These are phyloP conservation scores for Hoplodrina ambigua DNA, from an alignment of 2,888 invertebrate genomes.

Conservation along the genomic window DNA sequence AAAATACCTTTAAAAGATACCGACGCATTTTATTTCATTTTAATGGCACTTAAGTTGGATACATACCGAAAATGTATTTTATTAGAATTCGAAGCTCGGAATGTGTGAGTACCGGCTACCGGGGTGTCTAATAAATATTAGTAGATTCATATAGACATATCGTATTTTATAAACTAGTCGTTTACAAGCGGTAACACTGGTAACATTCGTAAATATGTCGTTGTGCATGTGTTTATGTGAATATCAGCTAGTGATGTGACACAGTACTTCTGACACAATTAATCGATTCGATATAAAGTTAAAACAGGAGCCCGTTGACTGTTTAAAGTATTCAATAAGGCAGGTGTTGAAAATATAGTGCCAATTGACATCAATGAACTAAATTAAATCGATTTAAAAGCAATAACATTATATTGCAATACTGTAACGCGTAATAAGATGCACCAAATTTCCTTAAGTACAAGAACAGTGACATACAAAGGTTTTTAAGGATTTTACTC, in stretches of 20 bases:
- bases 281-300: constrained; percentile 34
- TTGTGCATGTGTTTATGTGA: constrained; percentile 55
- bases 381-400: constrained; percentile 45
- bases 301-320: constrained; percentile 44
- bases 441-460: constrained; percentile 20
- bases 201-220: constrained; percentile 70
- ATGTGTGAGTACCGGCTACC: constrained; percentile 54
- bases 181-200: constrained; percentile 53
- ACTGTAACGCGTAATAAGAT: constrained; percentile 35
- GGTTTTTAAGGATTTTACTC: constrained; percentile 14
- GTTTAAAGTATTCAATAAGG: constrained; percentile 34
- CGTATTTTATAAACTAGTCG: constrained; percentile 52
- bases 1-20: constrained; percentile 66
- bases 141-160: constrained; percentile 41
- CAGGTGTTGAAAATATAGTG: constrained; percentile 47
- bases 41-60: constrained; percentile 58
- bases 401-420: constrained; percentile 39
- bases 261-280: constrained; percentile 27
- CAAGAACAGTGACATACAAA: constrained; percentile 19
- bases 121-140: constrained; percentile 55
- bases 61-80: constrained; percentile 50
- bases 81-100: constrained; percentile 45
- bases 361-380: constrained; percentile 34
- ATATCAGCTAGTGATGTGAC: constrained; percentile 56
- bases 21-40: constrained; percentile 61